A percentile compares a stretch with the other conserved stretches of the same genome.
phyloP scores from a whole-genome alignment of 2,888 invertebrate genomes.

The Cantharis nigra region DNA sequence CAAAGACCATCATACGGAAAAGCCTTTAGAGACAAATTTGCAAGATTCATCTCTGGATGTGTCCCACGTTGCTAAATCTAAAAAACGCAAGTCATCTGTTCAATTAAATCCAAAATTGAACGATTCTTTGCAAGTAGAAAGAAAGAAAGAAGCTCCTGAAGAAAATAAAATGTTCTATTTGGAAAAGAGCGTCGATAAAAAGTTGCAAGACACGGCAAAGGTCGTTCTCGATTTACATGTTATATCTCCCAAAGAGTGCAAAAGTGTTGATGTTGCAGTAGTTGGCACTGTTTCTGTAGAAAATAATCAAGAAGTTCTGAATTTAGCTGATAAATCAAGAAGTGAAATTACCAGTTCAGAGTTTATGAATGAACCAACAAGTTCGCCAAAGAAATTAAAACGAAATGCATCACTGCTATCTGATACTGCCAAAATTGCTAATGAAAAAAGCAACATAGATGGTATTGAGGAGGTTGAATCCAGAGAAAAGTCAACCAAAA shows the following conservation, averaged over 20 bases:
- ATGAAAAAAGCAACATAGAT: neutral
- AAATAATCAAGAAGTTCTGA: neutral
- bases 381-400: neutral
- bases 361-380: neutral
- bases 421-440: neutral
- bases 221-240: neutral
- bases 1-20: neutral
- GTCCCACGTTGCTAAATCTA: neutral
- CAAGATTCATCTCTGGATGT: neutral
- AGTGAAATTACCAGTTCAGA: neutral
- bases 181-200: neutral
- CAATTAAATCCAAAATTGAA: neutral
- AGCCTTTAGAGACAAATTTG: neutral
- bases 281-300: neutral
- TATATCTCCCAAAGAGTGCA: neutral
- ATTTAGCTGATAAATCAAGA: neutral
- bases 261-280: neutral
- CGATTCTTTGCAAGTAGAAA: neutral
- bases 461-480: neutral
- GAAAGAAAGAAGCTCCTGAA: neutral
- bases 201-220: neutral
- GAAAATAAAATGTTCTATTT: neutral
- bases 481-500: neutral
- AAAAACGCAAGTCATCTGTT: neutral
- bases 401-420: neutral